Percentiles rank a stretch among this genome's conserved stretches.
phyloP scores from a whole-genome alignment of 2,888 invertebrate genomes.

The Megalurothrips usitatus region DNA sequence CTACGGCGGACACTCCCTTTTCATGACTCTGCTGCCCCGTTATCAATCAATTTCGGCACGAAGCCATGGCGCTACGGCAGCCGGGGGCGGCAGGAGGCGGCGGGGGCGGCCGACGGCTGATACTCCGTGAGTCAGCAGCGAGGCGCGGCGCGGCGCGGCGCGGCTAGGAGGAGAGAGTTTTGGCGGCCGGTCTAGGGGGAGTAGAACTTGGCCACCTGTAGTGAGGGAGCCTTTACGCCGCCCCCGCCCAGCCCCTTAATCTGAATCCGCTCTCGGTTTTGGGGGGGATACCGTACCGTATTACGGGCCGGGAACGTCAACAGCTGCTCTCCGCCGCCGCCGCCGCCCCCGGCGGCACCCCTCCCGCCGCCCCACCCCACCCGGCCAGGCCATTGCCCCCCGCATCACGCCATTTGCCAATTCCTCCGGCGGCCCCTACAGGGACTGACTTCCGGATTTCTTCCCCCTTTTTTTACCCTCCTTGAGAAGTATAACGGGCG shows the following conservation, averaged over 20 bases:
- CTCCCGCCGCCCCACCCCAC: not conserved
- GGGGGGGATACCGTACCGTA: constrained; percentile 14
- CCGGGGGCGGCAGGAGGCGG: not conserved
- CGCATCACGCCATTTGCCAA: constrained; percentile 17
- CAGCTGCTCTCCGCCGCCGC: not conserved
- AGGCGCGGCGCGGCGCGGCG: not conserved
- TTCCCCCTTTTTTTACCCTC: not conserved
- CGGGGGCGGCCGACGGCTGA: too few relatives aligned
- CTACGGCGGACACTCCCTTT: not conserved
- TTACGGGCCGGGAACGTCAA: constrained; percentile 12
- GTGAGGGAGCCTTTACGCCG: not conserved
- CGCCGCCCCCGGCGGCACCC: not conserved
- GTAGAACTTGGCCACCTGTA: constrained; percentile 16
- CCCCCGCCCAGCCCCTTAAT: not conserved
- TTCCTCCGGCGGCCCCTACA: constrained; percentile 12
- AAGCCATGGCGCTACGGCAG: not conserved
- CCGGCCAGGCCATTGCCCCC: not conserved
- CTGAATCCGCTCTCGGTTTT: constrained; percentile 24
- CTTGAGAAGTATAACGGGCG: not conserved
- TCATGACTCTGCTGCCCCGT: not conserved
- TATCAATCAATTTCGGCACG: not conserved
- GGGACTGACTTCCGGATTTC: constrained; percentile 25
- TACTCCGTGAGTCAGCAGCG: constrained; percentile 4
- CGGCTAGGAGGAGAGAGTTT: not conserved
- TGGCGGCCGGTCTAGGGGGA: not conserved